These are phyloP conservation scores for Teinopalpus imperialis DNA, from an alignment of 2,888 invertebrate species.

Conservation along the genomic window DNA sequence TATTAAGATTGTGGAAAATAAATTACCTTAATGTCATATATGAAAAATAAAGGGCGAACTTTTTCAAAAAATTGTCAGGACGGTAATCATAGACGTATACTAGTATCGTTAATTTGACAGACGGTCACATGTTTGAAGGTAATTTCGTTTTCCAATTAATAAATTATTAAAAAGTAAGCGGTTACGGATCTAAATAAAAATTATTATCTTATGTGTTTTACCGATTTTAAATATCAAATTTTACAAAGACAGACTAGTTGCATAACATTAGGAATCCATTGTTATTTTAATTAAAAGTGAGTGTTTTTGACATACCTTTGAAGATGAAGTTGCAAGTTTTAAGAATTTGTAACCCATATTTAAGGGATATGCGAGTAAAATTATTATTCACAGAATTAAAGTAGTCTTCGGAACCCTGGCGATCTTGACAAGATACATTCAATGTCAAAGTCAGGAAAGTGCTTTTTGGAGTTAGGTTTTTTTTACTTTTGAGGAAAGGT, in stretches of 20 bases:
- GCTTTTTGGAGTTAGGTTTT: too few species aligned
- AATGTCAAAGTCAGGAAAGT: constrained; percentile 10
- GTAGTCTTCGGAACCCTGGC: constrained; percentile 50
- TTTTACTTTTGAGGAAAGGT: too few species aligned
- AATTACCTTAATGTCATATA: too few species aligned
- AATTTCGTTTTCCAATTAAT: too few species aligned
- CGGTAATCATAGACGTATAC: constrained; percentile 7
- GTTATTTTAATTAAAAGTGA: constrained; percentile 14
- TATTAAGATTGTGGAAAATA: too few species aligned
- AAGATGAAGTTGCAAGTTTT: constrained; percentile 64
- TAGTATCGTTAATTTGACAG: constrained; percentile 36
- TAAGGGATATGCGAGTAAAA: constrained; percentile 28
- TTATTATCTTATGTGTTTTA: background rate
- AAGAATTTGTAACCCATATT: constrained; percentile 72
- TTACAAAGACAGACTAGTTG: constrained; percentile 43
- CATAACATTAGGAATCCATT: constrained; percentile 54
- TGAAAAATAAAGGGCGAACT: too few species aligned
- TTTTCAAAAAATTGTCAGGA: too few species aligned
- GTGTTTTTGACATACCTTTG: constrained; percentile 55
- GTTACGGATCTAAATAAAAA: too few species aligned
- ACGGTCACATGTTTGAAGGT: constrained; percentile 74
- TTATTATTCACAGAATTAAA: constrained; percentile 29
- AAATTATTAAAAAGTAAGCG: constrained; percentile 1
- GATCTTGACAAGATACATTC: constrained; percentile 29
- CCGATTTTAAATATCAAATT: constrained; percentile 27